Conservation (phyloP, 2,888 invertebrate species). For the Aphodius granarius region DNA sequence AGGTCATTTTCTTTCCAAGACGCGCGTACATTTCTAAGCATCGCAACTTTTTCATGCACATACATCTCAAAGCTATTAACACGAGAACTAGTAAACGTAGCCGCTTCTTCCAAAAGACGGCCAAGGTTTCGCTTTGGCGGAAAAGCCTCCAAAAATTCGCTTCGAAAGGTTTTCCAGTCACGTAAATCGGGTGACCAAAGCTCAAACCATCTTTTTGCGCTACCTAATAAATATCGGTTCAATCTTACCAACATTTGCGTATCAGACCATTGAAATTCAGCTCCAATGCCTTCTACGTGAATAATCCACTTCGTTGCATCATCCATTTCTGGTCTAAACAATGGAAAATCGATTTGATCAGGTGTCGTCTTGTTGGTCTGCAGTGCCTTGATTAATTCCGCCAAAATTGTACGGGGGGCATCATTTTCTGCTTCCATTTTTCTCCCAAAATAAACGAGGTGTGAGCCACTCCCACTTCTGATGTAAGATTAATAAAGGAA, state of each 20-base stretch:
- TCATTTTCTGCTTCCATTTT: background rate
- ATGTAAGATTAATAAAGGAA: too few species aligned
- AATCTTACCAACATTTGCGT: background rate
- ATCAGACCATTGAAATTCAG: background rate
- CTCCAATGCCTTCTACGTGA: background rate
- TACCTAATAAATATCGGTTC: constrained; percentile 21
- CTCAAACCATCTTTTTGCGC: background rate
- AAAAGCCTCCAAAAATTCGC: constrained; percentile 37
- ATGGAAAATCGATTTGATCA: background rate
- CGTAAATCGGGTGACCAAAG: constrained; percentile 24
- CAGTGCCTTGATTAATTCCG: background rate
- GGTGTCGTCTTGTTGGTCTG: background rate
- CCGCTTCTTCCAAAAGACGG: background rate
- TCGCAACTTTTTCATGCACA: constrained; percentile 32
- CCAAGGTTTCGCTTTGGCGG: constrained; percentile 23
- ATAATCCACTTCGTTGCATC: background rate
- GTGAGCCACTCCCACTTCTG: too few species aligned
- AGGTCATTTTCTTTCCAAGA: background rate
- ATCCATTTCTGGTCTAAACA: background rate
- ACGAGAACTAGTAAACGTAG: background rate
- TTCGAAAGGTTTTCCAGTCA: constrained; percentile 32
- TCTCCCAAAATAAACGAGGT: too few species aligned
- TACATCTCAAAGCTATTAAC: constrained; percentile 34
- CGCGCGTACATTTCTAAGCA: constrained; percentile 32
- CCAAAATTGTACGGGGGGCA: background rate